Conservation (phyloP, 2,797 vertebrate species). For the Vultur gryphus region DNA sequence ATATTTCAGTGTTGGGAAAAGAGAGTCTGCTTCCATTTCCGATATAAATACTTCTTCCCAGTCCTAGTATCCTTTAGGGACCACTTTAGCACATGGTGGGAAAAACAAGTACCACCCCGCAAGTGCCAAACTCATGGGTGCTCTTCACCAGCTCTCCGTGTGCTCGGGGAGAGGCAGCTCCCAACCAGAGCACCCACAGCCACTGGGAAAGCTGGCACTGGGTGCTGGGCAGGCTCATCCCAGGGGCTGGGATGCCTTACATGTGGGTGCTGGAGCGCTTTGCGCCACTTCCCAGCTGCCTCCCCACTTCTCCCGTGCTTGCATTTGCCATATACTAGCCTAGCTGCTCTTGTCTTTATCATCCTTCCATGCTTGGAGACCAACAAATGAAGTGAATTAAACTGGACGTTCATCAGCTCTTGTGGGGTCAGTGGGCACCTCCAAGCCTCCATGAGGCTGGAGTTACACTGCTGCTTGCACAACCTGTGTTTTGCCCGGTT, state of each 20-base stretch:
- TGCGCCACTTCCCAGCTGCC: neutral
- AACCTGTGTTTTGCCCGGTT: neutral
- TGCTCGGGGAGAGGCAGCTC: neutral
- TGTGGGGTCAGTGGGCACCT: neutral
- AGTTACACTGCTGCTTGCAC: rapidly evolving
- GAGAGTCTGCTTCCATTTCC: neutral
- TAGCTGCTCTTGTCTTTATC: neutral
- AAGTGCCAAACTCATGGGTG: neutral
- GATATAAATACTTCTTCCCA: neutral
- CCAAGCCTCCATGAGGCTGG: neutral
- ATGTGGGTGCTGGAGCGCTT: rapidly evolving
- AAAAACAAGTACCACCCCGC: neutral
- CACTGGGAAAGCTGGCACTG: neutral
- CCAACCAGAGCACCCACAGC: neutral
- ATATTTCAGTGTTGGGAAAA: neutral
- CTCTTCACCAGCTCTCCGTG: neutral
- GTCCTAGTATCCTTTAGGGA: neutral
- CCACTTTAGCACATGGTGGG: neutral
- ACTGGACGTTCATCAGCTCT: neutral
- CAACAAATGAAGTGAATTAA: neutral
- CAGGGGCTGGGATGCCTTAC: neutral
- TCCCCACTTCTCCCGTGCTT: neutral
- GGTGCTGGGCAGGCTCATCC: neutral
- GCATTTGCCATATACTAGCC: neutral
- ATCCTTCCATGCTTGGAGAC: neutral